Evolutionary conservation across 2,797 vertebrate genomes (phyloP), one percentile per base, ranked within the genome.

Genomic region (Falco novaeseelandiae): DNA sequence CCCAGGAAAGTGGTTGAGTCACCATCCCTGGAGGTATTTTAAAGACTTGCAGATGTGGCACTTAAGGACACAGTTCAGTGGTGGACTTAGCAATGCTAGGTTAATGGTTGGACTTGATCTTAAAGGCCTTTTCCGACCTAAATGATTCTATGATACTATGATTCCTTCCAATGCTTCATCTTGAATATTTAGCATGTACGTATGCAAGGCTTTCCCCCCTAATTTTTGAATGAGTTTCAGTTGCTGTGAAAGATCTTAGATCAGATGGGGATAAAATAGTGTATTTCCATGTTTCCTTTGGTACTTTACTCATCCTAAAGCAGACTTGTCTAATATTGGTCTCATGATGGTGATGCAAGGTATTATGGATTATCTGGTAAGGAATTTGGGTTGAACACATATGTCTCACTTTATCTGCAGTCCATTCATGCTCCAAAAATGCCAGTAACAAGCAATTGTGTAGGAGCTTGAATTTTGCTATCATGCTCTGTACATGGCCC

Each of bases 21-120:
- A 59, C 8, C 36, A 86, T 8, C 20, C 34, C 27, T 55, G 20
- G 5, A 49, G n/a, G 6, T 44, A 6, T 19, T 46, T 51, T 27
- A 40, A 46, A 74, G 21, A 34, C 2, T 0, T 5, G 22, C 27
- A 38, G 29, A 57, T 80, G 21, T 40, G 18, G 12, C 8, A 40
- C 11, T 32, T 69, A 10, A 18, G 5, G 15, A 25, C 12, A 25
- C 32, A 25, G 25, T 52, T 70, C 70, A 58, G 8, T 40, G 21
- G 25, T 14, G 8, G 27, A 27, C 36, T 83, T 67, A 12, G 14
- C 42, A 40, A 49, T 9, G 10, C 3, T 71, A n/a, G 4, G 8
- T 27, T 58, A 40, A 29, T 2, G 14, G 55, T 4, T 11, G 3
- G 42, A 27, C 66, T 69, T 0, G 0, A 46, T 62, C 29, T 62